Evolutionary conservation across 2,888 invertebrate genomes (phyloP).

Genomic region (Fabriciana adippe): DNA sequence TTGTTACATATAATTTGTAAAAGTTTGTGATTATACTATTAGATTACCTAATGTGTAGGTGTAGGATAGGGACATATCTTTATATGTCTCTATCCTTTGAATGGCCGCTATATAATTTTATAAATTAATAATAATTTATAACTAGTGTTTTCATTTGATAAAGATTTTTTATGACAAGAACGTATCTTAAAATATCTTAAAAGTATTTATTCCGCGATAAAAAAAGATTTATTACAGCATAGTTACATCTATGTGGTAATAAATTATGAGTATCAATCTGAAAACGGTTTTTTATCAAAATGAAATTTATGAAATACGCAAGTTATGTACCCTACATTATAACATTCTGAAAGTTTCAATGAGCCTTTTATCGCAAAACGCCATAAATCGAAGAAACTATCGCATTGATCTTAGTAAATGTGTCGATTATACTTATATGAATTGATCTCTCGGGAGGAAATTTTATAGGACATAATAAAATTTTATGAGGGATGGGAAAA

Average conservation of each 20-base stretch:
- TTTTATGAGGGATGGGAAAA: conserved; percentile 67
- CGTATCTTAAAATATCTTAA: too few relatives aligned
- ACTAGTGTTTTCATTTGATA: too few relatives aligned
- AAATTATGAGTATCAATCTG: not conserved
- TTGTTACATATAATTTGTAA: too few relatives aligned
- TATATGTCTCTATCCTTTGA: too few relatives aligned
- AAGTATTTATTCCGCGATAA: too few relatives aligned
- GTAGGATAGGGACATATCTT: too few relatives aligned
- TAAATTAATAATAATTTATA: too few relatives aligned
- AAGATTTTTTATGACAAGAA: too few relatives aligned
- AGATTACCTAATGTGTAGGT: too few relatives aligned
- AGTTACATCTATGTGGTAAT: not conserved
- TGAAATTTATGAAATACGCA: conserved; percentile 9
- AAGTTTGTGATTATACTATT: too few relatives aligned
- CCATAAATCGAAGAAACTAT: conserved; percentile 16
- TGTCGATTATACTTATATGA: conserved; percentile 52
- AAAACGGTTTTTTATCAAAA: not conserved
- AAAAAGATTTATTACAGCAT: too few relatives aligned
- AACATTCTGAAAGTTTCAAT: conserved; percentile 4
- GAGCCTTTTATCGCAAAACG: conserved; percentile 7
- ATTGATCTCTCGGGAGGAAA: conserved; percentile 60
- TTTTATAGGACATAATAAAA: conserved; percentile 64
- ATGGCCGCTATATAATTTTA: too few relatives aligned
- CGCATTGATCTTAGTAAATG: conserved; percentile 23
- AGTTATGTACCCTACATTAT: conserved; percentile 7